Evolutionary conservation across 2,888 invertebrate species (phyloP).

Genomic region (Cryptosula pallasiana): DNA sequence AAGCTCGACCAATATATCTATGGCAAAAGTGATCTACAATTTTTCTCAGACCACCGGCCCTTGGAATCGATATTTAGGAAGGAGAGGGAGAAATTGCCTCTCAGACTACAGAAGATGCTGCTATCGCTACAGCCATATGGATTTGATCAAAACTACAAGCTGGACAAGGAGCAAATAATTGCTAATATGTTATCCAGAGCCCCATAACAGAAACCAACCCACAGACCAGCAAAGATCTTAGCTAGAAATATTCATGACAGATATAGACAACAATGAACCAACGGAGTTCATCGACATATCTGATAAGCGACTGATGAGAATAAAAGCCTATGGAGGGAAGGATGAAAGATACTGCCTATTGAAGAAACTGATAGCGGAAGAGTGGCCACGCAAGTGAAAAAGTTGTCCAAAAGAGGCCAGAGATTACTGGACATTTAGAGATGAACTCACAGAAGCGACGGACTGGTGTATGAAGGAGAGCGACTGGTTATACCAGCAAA

Average conservation of each 20-base stretch:
- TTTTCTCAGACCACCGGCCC: not conserved
- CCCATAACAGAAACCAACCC: constrained; percentile 19
- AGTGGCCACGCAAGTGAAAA: constrained; percentile 23
- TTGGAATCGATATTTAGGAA: not conserved
- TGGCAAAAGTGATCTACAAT: not conserved
- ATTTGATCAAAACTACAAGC: constrained; percentile 18
- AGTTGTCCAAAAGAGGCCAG: constrained; percentile 27
- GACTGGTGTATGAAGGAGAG: constrained; percentile 30
- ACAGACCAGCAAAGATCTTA: not conserved
- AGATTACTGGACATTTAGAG: constrained; percentile 29
- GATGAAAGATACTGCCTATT: not conserved
- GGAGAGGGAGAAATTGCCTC: not conserved
- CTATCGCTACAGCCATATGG: constrained; percentile 25
- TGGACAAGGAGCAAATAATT: not conserved
- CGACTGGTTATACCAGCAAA: constrained; percentile 31
- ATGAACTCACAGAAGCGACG: constrained; percentile 30
- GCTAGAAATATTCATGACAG: not conserved
- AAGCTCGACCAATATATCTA: constrained; percentile 31
- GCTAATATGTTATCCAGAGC: constrained; percentile 25
- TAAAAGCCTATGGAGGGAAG: not conserved
- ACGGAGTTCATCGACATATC: not conserved
- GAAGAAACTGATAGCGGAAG: not conserved
- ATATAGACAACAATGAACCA: not conserved
- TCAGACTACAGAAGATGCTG: not conserved
- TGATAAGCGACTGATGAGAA: not conserved